Base-by-base conservation (phyloP, 1,140 invertebrate genomes). In the Drosophila paulistorum region DNA sequence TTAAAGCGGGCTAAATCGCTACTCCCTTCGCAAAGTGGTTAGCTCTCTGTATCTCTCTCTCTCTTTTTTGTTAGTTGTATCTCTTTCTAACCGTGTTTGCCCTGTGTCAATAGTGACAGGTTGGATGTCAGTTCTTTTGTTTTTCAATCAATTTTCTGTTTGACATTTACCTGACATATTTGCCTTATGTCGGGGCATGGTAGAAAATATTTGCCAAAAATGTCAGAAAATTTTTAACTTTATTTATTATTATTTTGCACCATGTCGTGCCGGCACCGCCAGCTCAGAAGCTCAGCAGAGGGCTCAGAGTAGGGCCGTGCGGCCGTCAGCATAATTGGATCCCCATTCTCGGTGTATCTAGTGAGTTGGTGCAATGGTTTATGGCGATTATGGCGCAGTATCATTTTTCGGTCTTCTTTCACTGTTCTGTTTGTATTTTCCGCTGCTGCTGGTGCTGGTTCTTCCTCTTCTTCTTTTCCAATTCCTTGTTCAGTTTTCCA, bases 81-180 rank as follows among this genome's bases (percentile, higher is more conserved):
- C 57, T 65, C 14, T 54, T 26, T 61, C 57, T 23, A 10, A 33
- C 58, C 11, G 58, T 33, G 33, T 20, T 13, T 73, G 58, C 17
- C 30, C 61, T 11, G 45, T 35, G 74, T 6, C 74, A 62, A 62
- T 41, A 41, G 35, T 39, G 59, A 39, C 42, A 54, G 33, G 35
- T 54, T 54, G 54, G 71, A 76, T 86, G 82, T 87, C 83, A 86
- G 83, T 79, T 54, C 45, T 51, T 48, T 51, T 51, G 45, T 51
- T 79, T 87, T 84, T 82, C 84, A 81, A 89, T 89, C 84, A 89
- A 78, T 78, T 71, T 30, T 68, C 70, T 80, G 84, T 89, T 89
- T 89, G 84, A 89, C 84, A 89, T 89, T 90, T 84, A 67, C 80
- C 78, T 89, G 84, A 81, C 84, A 89, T 84, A 89, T 89, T 89